Conservation (phyloP, 2,888 invertebrate genomes). For the Cephus rjabovi region DNA sequence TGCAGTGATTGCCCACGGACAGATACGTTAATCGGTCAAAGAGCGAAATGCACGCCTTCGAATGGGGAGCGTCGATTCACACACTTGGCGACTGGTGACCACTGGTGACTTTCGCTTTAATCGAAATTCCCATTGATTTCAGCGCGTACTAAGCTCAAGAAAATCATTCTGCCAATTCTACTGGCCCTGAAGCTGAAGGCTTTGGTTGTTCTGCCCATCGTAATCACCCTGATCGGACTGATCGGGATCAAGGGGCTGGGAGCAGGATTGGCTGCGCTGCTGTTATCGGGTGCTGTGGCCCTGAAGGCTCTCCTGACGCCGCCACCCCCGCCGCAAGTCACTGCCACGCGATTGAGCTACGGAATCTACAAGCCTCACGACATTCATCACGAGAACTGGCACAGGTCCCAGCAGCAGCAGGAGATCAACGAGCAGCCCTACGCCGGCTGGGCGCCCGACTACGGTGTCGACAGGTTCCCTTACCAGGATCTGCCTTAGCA, state of each 20-base stretch:
- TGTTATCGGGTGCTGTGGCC: slow-evolving; percentile 69
- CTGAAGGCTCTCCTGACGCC: slow-evolving; percentile 58
- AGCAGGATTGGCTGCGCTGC: slow-evolving; percentile 72
- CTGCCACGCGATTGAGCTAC: slow-evolving; percentile 56
- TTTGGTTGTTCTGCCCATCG: slow-evolving; percentile 72
- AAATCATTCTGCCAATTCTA: slow-evolving; percentile 73
- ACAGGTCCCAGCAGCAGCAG: slow-evolving; percentile 62
- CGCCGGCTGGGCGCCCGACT: slow-evolving; percentile 58
- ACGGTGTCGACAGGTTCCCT: slow-evolving; percentile 53
- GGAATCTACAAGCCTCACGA: slow-evolving; percentile 60
- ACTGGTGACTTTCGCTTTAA: too few species aligned
- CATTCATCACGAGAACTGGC: slow-evolving; percentile 62
- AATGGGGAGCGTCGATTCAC: too few species aligned
- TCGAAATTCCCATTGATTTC: slow-evolving; percentile 28
- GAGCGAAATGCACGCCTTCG: too few species aligned
- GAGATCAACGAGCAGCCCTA: slow-evolving; percentile 55
- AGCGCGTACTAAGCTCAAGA: slow-evolving; percentile 72
- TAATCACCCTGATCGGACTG: slow-evolving; percentile 73
- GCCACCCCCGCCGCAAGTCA: slow-evolving; percentile 39
- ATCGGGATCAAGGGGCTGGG: slow-evolving; percentile 76
- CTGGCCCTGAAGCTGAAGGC: slow-evolving; percentile 74
- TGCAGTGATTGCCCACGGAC: too few species aligned
- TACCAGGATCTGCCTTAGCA: slow-evolving; percentile 53
- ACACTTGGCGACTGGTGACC: too few species aligned
- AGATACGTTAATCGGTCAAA: too few species aligned